Conservation (phyloP, 2,888 invertebrate species). For the Phania funesta region DNA sequence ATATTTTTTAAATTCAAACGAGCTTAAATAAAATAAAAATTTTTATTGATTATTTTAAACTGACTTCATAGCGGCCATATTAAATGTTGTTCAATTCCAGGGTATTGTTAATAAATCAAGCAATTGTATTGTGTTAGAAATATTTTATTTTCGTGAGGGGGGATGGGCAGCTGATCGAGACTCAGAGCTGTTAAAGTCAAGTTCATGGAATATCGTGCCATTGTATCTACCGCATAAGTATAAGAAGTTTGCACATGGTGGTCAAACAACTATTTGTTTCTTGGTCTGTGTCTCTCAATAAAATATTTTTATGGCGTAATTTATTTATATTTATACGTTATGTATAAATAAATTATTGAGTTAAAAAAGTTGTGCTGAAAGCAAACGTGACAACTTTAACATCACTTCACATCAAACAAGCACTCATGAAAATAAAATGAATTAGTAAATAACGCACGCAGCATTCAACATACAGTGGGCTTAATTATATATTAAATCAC, state of each 20-base stretch:
- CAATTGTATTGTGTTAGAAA: background rate
- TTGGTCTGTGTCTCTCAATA: background rate
- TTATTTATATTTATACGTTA: background rate
- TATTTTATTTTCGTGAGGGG: background rate
- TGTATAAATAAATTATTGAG: background rate
- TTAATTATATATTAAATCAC: background rate
- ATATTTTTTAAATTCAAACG: slow-evolving; percentile 41
- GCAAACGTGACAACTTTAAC: slow-evolving; percentile 1
- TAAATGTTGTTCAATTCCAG: background rate
- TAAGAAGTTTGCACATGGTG: slow-evolving; percentile 47
- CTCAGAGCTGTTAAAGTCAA: slow-evolving; percentile 43
- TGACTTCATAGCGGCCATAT: slow-evolving; percentile 9
- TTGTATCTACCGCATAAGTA: background rate
- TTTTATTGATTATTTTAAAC: slow-evolving; percentile 18
- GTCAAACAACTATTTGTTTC: slow-evolving; percentile 17
- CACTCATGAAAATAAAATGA: background rate
- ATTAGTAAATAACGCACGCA: background rate
- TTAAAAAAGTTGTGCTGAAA: slow-evolving; percentile 26
- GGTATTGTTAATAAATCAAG: background rate
- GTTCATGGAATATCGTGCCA: slow-evolving; percentile 51
- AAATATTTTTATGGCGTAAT: slow-evolving; percentile 24
- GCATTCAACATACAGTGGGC: background rate
- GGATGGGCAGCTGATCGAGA: background rate
- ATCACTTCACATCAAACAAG: background rate
- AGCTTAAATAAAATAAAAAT: slow-evolving; percentile 1